Evolutionary conservation across 2,113 vertebrate genomes (phyloP), one percentile per base, ranked within the genome.

Genomic region (Uria lomvia): DNA sequence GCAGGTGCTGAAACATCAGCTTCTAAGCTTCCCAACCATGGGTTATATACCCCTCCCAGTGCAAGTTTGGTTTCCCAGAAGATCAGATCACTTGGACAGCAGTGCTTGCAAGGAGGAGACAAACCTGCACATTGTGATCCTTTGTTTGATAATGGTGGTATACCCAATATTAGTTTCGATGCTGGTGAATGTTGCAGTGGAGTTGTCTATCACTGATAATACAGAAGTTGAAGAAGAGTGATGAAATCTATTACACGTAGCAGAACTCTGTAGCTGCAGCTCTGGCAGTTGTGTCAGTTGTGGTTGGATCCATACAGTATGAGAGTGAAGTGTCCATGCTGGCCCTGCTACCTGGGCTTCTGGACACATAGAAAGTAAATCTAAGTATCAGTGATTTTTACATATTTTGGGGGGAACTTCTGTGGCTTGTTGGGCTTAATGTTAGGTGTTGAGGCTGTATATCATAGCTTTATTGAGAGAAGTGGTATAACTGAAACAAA

Each of bases 81-180:
- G n/a, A 62, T 62, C 23, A 40, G 32, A 38, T 71, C 9, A 34
- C 34, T 27, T 40, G 71, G 38, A 65, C 38, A 77, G 50, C 58
- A 66, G 50, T 58, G 38, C 65, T 72, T 72, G 58, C 38, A 27
- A 19, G 47, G 40, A 49, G 16, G 20, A 40, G 27, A n/a, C 36
- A 71, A 38, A 43, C 12, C 4, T 9, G 17, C 16, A 21, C 8
- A 2, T 52, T 77, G 50, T 30, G 50, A 47, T 88, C 34, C 17
- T 77, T 24, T 0, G 0, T 56, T 75, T 70, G 43, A 7, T 65
- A 22, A 38, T 0, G 0, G 22, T 43, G 36, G 34, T 63, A 30
- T 4, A 38, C 36, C 15, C 45, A 78, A n/a, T 23, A 53, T 29
- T 23, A 23, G 23, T 23, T 75, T 34, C n/a, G 56, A 18, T 82